Evolutionary conservation across 2,797 vertebrate genomes (phyloP).

Genomic region (Ciconia nigra): DNA sequence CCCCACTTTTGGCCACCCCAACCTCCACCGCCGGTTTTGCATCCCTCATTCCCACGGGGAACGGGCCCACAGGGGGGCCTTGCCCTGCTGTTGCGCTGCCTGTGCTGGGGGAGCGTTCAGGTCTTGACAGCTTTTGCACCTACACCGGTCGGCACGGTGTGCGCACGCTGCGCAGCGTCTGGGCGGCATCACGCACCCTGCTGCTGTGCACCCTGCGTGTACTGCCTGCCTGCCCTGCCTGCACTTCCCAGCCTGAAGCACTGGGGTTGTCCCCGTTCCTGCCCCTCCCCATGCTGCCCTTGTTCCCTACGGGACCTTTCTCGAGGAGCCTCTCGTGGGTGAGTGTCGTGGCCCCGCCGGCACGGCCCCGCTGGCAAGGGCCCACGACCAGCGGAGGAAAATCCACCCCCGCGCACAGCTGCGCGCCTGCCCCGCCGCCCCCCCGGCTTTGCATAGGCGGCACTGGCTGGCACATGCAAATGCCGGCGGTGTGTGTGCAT

Average conservation of each 20-base stretch:
- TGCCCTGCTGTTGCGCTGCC: not conserved
- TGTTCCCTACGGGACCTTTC: rapidly evolving
- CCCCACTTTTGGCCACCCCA: rapidly evolving
- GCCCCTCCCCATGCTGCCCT: not conserved
- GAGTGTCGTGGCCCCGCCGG: not conserved
- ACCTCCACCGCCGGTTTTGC: not conserved
- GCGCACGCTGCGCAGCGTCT: rapidly evolving
- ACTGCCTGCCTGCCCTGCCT: not conserved
- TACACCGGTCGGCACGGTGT: rapidly evolving
- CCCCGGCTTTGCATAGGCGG: not conserved
- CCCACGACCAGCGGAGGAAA: not conserved
- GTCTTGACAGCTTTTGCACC: not conserved
- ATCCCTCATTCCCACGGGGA: not conserved
- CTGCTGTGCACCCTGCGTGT: not conserved
- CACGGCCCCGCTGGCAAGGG: not conserved
- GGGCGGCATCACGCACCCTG: not conserved
- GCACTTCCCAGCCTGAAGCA: not conserved
- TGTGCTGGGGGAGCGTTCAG: not conserved
- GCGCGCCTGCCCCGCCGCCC: rapidly evolving
- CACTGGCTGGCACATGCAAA: not conserved
- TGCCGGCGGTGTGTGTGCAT: rapidly evolving
- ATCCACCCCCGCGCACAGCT: rapidly evolving
- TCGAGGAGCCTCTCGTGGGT: not conserved
- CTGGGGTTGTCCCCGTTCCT: not conserved
- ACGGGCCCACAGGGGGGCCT: not conserved